Percentiles rank a stretch among this genome's conserved stretches.
Evolutionary conservation across 1,140 invertebrate species (phyloP).

Genomic region (Xylocopa sonorina): DNA sequence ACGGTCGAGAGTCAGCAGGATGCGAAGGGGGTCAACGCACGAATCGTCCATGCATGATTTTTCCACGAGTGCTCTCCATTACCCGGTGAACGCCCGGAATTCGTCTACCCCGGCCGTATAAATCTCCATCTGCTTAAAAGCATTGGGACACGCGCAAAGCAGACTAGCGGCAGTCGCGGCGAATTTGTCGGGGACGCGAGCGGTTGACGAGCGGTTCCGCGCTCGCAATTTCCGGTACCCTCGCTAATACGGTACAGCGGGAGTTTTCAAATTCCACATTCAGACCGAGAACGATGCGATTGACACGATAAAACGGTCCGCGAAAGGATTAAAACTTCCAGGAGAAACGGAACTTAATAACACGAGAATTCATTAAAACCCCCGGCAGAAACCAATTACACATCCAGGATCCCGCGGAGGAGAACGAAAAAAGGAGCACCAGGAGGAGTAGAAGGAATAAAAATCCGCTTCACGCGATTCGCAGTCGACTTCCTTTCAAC

Average conservation of each 20-base stretch:
- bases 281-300: no score
- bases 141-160: conserved; percentile 19
- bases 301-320: no score
- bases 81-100: conserved; percentile 36
- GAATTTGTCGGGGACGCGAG: conserved; percentile 1
- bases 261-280: no score
- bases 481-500: conserved; percentile 25
- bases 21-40: conserved; percentile 37
- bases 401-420: not conserved
- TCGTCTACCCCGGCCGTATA: conserved; percentile 47
- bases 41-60: conserved; percentile 42
- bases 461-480: conserved; percentile 28
- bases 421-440: no score
- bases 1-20: conserved; percentile 27
- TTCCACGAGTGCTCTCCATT: conserved; percentile 50
- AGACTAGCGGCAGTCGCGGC: conserved; percentile 9
- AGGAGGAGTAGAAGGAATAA: not conserved
- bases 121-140: conserved; percentile 52
- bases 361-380: not conserved
- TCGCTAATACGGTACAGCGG: no score
- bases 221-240: not conserved
- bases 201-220: not conserved
- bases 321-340: no score
- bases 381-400: not conserved
- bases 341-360: not conserved